Evolutionary conservation across 2,888 invertebrate genomes (phyloP).

Genomic region (Drosophila mercatorum): DNA sequence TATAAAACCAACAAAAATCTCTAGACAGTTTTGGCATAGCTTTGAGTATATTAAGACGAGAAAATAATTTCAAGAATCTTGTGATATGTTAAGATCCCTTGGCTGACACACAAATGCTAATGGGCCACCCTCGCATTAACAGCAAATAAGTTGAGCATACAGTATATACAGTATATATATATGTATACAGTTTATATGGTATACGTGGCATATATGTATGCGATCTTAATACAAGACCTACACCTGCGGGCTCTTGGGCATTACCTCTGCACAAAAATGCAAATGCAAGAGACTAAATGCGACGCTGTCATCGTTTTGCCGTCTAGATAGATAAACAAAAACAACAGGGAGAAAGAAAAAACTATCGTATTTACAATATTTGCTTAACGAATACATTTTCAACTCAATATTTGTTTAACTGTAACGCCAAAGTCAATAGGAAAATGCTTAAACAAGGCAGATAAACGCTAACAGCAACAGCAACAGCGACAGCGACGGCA

Average conservation of each 20-base stretch:
- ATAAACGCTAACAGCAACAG: slow-evolving; percentile 47
- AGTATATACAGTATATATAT: slow-evolving; percentile 4
- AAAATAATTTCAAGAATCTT: slow-evolving; percentile 11
- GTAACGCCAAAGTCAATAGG: slow-evolving; percentile 71
- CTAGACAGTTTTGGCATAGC: slow-evolving; percentile 7
- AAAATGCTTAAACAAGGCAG: slow-evolving; percentile 64
- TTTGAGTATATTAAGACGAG: slow-evolving; percentile 1
- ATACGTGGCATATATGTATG: slow-evolving; percentile 6
- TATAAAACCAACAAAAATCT: neutral
- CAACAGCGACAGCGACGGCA: slow-evolving; percentile 9
- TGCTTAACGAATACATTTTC: slow-evolving; percentile 76
- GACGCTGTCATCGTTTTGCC: slow-evolving; percentile 24
- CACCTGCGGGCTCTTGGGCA: slow-evolving; percentile 15
- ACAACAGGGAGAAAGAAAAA: slow-evolving; percentile 22
- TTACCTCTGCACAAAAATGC: slow-evolving; percentile 66
- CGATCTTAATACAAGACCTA: slow-evolving; percentile 9
- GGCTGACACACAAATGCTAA: slow-evolving; percentile 22
- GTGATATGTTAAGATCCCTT: slow-evolving; percentile 1
- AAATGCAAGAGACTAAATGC: slow-evolving; percentile 59
- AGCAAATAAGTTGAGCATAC: slow-evolving; percentile 22
- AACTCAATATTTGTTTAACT: slow-evolving; percentile 73
- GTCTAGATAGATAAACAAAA: slow-evolving; percentile 51
- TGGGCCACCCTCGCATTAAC: slow-evolving; percentile 33
- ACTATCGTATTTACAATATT: slow-evolving; percentile 79
- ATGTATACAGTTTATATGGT: neutral